Evolutionary conservation across 23 tunicate genomes (phyloP).

Genomic region (Diplosoma virens): DNA sequence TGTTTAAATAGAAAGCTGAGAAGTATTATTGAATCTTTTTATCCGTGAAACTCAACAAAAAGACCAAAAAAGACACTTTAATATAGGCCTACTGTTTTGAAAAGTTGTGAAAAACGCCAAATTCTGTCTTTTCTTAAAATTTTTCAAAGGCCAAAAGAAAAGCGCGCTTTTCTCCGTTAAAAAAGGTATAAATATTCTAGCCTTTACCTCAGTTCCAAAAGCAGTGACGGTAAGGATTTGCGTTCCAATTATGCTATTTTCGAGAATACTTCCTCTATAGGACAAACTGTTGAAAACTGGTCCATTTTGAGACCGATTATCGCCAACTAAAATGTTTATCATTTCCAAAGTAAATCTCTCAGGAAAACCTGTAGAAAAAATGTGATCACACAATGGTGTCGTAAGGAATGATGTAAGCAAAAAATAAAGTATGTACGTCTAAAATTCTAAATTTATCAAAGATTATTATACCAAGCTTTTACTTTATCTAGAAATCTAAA

Average conservation of each 20-base stretch:
- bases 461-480: no score
- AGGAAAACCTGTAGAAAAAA: conserved; percentile 41
- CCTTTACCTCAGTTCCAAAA: conserved; percentile 26
- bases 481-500: no score
- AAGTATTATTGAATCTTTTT: no score
- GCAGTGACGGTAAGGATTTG: conserved; percentile 15
- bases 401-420: no score
- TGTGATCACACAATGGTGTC: no score
- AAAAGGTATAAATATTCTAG: neutral
- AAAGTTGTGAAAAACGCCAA: neutral
- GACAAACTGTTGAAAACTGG: conserved; percentile 38
- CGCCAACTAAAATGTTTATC: conserved; percentile 34
- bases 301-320: conserved; percentile 22
- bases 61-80: no score
- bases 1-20: no score
- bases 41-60: no score
- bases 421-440: no score
- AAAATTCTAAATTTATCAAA: no score
- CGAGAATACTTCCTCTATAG: conserved; percentile 32
- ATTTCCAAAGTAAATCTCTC: conserved; percentile 1
- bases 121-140: neutral
- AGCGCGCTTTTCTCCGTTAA: neutral
- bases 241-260: conserved; percentile 34
- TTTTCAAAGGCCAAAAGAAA: neutral
- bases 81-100: no score